phyloP scores from a whole-genome alignment of 2,113 vertebrate species.

The Cranoglanis bouderius region DNA sequence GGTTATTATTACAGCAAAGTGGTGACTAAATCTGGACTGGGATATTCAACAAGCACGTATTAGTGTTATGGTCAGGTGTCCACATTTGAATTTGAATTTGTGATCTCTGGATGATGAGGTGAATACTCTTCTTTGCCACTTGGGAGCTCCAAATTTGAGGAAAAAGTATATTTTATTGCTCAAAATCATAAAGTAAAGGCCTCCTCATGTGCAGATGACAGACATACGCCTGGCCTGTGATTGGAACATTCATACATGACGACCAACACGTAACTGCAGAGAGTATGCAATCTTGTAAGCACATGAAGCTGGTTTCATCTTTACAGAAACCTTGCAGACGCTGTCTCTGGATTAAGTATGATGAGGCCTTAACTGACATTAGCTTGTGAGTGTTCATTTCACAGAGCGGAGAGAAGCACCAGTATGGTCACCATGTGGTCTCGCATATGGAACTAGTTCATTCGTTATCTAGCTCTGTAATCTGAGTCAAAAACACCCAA shows the following conservation, averaged over 20 bases:
- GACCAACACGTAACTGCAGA: neutral
- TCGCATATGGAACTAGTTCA: neutral
- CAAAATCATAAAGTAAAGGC: neutral
- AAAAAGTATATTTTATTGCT: neutral
- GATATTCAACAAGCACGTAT: neutral
- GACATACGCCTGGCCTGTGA: neutral
- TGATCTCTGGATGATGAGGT: neutral
- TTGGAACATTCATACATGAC: neutral
- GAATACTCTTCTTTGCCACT: neutral
- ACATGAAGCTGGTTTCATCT: neutral
- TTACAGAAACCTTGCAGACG: neutral
- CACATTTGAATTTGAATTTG: neutral
- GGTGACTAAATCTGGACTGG: neutral
- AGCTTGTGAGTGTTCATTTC: neutral
- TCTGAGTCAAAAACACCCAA: neutral
- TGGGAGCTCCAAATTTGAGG: neutral
- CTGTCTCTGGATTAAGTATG: neutral
- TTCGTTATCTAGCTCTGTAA: slow-evolving; percentile 3
- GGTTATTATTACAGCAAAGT: neutral
- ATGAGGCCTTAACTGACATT: neutral
- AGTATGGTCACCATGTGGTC: neutral
- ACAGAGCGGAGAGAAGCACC: neutral
- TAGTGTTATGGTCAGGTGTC: neutral
- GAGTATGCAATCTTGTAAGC: neutral
- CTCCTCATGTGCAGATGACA: neutral